These are phyloP conservation scores for Amblyopsis hoosieri DNA, from an alignment of 2,797 vertebrate species.

Conservation along the genomic window DNA sequence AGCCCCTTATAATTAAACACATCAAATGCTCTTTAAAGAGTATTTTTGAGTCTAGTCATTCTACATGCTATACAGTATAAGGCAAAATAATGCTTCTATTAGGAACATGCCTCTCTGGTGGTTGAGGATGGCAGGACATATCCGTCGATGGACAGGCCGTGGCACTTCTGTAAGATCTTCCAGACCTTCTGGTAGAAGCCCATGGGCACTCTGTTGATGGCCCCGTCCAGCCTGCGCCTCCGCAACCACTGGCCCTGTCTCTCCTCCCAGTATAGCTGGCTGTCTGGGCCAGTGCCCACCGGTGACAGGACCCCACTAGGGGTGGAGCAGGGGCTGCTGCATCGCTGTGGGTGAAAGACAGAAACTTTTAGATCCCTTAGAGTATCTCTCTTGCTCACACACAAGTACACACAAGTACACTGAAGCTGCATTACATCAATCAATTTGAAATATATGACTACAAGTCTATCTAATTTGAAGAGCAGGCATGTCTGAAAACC, in stretches of 20 bases:
- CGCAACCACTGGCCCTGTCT: conserved; percentile 96
- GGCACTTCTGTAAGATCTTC: conserved; percentile 98
- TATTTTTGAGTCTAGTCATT: no score
- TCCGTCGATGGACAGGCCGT: conserved; percentile 96
- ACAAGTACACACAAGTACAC: conserved; percentile 29
- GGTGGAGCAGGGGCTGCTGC: conserved; percentile 89
- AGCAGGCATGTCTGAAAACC: conserved; percentile 4
- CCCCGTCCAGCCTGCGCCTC: conserved; percentile 91
- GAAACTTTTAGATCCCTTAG: no score
- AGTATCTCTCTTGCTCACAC: neutral
- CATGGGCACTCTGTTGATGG: conserved; percentile 94
- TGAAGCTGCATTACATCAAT: conserved; percentile 6
- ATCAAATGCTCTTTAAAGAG: no score
- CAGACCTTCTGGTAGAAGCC: conserved; percentile 98
- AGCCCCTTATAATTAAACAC: no score
- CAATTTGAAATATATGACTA: no score
- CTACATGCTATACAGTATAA: no score
- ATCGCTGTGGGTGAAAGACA: conserved; percentile 73
- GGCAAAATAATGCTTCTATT: neutral
- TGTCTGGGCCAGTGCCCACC: conserved; percentile 76
- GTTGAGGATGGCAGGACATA: conserved; percentile 95
- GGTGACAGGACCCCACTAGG: conserved; percentile 89
- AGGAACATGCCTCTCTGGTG: conserved; percentile 88
- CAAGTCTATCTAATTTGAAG: neutral
- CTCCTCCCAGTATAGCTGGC: conserved; percentile 86